Percentiles rank a stretch among this genome's conserved stretches.
Evolutionary conservation across 2,113 vertebrate species (phyloP).

Genomic region (Paradisaea rubra): DNA sequence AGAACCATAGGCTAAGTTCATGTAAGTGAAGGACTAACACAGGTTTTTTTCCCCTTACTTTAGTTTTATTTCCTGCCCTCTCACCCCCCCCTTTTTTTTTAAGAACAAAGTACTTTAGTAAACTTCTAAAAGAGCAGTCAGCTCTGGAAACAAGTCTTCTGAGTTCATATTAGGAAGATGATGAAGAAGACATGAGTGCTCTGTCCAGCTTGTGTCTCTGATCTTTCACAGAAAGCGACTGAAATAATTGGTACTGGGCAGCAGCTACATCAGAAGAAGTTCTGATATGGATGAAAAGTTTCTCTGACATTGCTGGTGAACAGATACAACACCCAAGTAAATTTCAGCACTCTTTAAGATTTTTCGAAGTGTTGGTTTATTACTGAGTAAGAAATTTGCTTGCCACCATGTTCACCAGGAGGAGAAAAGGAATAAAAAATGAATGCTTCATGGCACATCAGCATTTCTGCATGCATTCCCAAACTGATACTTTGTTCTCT

Average conservation of each 20-base stretch:
- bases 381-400: background rate
- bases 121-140: background rate
- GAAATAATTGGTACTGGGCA: background rate
- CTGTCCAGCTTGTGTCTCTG: background rate
- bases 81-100: accelerated
- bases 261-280: background rate
- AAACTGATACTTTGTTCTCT: background rate
- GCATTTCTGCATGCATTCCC: background rate
- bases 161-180: background rate
- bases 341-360: background rate
- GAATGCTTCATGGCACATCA: background rate
- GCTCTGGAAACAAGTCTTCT: background rate
- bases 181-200: background rate
- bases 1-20: background rate
- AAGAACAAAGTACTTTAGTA: background rate
- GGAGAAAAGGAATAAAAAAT: background rate
- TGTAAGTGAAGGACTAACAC: background rate
- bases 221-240: background rate
- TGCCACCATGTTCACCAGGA: background rate
- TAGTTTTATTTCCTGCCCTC: background rate
- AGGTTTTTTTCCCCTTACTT: background rate
- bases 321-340: background rate
- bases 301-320: background rate
- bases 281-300: background rate
- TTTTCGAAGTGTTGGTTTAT: background rate